Conservation (phyloP, 2,113 vertebrate genomes). For the Hippopotamus amphibius region DNA sequence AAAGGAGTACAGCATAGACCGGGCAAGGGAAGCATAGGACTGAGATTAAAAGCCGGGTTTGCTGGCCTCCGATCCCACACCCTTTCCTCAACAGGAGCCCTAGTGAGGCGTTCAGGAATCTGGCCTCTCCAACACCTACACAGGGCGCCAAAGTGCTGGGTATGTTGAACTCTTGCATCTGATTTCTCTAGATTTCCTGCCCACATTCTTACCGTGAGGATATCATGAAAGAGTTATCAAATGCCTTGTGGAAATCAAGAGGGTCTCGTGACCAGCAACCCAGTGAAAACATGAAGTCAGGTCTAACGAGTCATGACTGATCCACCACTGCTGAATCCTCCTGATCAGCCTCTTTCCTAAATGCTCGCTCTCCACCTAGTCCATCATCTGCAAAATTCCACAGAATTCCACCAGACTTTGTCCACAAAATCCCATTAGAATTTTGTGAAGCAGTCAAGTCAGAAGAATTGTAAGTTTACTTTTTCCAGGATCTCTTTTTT, state of each 20-base stretch:
- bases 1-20: background rate
- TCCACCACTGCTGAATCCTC: background rate
- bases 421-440: background rate
- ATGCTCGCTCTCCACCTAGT: background rate
- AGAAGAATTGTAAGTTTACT: conserved; percentile 5
- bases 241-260: conserved; percentile 12
- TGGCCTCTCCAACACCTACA: background rate
- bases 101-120: background rate
- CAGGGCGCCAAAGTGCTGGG: background rate
- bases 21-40: background rate
- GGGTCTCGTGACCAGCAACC: background rate
- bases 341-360: background rate
- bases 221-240: conserved; percentile 13
- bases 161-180: background rate
- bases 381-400: conserved; percentile 10
- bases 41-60: background rate
- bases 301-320: background rate
- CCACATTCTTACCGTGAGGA: background rate
- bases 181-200: conserved; percentile 19
- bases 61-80: background rate
- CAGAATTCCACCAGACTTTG: background rate
- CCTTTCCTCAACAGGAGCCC: background rate
- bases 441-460: background rate
- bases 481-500: conserved; percentile 24
- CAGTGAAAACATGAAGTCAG: conserved; percentile 21